phyloP scores from a whole-genome alignment of 2,113 vertebrate species.

The Oxyruncus cristatus region DNA sequence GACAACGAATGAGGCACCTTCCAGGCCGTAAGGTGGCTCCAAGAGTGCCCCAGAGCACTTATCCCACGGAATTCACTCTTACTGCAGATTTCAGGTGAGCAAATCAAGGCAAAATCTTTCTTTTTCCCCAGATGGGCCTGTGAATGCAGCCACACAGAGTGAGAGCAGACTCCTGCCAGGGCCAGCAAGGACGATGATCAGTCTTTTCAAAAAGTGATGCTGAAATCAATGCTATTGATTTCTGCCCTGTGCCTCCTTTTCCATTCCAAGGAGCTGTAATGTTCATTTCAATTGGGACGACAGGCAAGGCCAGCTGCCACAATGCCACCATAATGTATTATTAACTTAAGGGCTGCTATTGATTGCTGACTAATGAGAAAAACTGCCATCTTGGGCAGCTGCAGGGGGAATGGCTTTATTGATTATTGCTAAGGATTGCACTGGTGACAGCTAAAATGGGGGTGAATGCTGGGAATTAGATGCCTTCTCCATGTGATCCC shows the following conservation, averaged over 20 bases:
- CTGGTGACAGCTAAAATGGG: neutral
- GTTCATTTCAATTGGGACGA: constrained; percentile 14
- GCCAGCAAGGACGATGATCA: constrained; percentile 42
- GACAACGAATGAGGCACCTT: neutral
- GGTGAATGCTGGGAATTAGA: constrained; percentile 7
- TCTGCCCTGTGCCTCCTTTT: constrained; percentile 16
- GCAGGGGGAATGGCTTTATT: constrained; percentile 14
- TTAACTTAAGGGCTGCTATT: constrained; percentile 53
- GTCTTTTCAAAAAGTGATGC: constrained; percentile 58
- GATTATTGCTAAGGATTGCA: constrained; percentile 37
- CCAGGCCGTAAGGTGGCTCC: neutral
- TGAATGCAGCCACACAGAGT: neutral
- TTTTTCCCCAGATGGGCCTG: neutral
- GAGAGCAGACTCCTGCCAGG: constrained; percentile 18
- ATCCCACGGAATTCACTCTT: neutral
- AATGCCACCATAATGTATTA: constrained; percentile 31
- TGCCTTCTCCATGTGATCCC: neutral
- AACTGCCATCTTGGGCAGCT: constrained; percentile 15
- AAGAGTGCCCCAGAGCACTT: neutral
- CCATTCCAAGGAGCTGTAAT: constrained; percentile 38
- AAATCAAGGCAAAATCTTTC: neutral
- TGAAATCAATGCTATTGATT: constrained; percentile 66
- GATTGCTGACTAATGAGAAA: constrained; percentile 68
- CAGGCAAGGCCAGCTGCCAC: constrained; percentile 42
- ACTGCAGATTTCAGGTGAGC: neutral